Evolutionary conservation across 2,797 vertebrate genomes (phyloP), one percentile per base, ranked within the genome.

Genomic region (Zenarchopterus dispar): DNA sequence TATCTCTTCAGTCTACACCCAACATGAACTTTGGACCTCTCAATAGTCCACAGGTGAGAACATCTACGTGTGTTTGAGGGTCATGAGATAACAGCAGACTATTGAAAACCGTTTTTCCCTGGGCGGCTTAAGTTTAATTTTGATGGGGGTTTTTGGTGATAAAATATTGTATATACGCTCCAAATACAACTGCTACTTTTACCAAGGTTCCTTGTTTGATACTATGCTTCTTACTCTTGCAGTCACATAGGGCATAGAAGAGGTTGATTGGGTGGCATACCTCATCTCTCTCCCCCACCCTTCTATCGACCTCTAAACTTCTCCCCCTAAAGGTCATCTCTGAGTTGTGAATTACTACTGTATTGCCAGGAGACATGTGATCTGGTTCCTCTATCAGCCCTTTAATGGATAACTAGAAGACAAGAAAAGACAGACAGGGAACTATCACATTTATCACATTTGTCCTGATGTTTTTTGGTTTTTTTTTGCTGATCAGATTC

Each of bases 31-130:
- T 95, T 47, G 90, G 94, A 67, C 58, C 90, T 0, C 94, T 97
- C 0, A 59, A 80, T 70, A 94, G 93, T 73, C 95, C 95, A 0
- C 96, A 97, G 95, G 96, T 97, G 88, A 90, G 78, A 73, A 56
- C 33, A 18, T 1, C 39, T 50, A 46, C 28, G 51, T 49, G 18
- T 58, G 48, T 61, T 58, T 43, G 33, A 47, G 52, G 28, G 13
- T 41, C 31, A 23, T 17, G 6, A 51, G 47, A 59, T 24, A 55
- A 39, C 17, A 41, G 21, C 43, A 19, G 24, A 41, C 21, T 28
- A 3, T 17, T 15, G 47, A 56, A 39, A 36, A n/a, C 17, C 13
- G 0, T 18, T 0, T 45, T 22, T 33, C 5, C 7, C 15, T 39
- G 21, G 16, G 36, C 4, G 36, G 13, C 15, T 52, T 13, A 18